Evolutionary conservation across 2,797 vertebrate species (phyloP).

Genomic region (Cirrhinus molitorella): DNA sequence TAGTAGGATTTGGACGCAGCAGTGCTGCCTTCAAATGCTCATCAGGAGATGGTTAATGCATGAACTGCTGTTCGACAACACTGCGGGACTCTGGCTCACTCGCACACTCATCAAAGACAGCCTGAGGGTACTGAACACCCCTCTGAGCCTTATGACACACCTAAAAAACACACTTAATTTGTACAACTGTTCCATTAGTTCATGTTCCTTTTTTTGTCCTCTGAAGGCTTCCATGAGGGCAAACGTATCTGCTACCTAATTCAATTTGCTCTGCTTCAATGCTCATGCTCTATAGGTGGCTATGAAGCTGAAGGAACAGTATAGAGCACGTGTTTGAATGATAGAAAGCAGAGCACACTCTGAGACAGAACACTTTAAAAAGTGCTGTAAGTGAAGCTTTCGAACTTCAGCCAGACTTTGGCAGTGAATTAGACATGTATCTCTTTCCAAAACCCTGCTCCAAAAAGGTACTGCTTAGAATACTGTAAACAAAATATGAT

Average conservation of each 20-base stretch:
- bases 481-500: not conserved
- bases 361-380: not conserved
- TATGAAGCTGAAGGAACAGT: not conserved
- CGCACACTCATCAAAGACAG: slow-evolving; percentile 37
- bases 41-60: slow-evolving; percentile 65
- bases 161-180: slow-evolving; percentile 58
- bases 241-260: slow-evolving; percentile 34
- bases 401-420: not conserved
- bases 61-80: slow-evolving; percentile 62
- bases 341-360: not conserved
- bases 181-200: slow-evolving; percentile 43
- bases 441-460: not conserved
- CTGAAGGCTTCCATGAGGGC: slow-evolving; percentile 48
- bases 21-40: slow-evolving; percentile 37
- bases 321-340: slow-evolving; percentile 6
- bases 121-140: slow-evolving; percentile 39
- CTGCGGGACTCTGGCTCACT: slow-evolving; percentile 38
- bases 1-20: slow-evolving; percentile 50
- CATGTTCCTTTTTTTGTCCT: slow-evolving; percentile 48
- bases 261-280: slow-evolving; percentile 44
- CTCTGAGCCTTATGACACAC: slow-evolving; percentile 47
- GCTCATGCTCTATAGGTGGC: slow-evolving; percentile 39
- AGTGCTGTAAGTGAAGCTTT: not conserved
- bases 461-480: not conserved
- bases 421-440: not conserved